Evolutionary conservation across 2,888 invertebrate species (phyloP).

Genomic region (Cryptocheilus praepositus): DNA sequence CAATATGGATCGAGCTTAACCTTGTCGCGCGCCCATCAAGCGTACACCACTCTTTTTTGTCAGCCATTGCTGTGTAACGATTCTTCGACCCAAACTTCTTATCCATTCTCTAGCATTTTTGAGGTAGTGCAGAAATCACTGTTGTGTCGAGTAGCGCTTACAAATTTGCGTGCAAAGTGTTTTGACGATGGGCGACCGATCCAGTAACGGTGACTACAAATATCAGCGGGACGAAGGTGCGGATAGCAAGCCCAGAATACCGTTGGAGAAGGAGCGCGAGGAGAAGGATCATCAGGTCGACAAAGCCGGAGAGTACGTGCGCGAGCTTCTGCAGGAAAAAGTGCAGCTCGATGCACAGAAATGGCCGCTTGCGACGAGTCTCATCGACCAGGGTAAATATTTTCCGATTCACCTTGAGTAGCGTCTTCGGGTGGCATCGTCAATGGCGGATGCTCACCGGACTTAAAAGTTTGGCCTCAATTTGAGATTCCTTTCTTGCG

Average conservation of each 20-base stretch:
- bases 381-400: conserved; percentile 84
- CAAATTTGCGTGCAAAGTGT: too few relatives aligned
- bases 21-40: too few relatives aligned
- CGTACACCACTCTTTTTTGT: too few relatives aligned
- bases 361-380: conserved; percentile 82
- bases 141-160: too few relatives aligned
- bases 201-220: conserved; percentile 69
- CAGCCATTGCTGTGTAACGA: too few relatives aligned
- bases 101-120: too few relatives aligned
- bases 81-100: too few relatives aligned
- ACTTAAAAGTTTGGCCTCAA: not conserved
- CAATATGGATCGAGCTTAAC: too few relatives aligned
- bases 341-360: conserved; percentile 79
- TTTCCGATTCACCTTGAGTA: not conserved
- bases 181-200: conserved; percentile 61
- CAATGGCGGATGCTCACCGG: not conserved
- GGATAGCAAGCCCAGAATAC: conserved; percentile 56
- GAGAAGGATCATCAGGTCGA: conserved; percentile 79
- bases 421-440: not conserved
- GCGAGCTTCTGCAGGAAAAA: conserved; percentile 84
- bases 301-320: conserved; percentile 87
- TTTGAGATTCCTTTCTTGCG: conserved; percentile 43
- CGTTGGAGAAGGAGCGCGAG: conserved; percentile 76
- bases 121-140: too few relatives aligned
- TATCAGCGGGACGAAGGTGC: conserved; percentile 61